Percentiles rank a stretch among this genome's conserved stretches.
These are phyloP conservation scores for Teleogryllus oceanicus DNA, from an alignment of 2,888 invertebrate genomes.

Conservation along the genomic window DNA sequence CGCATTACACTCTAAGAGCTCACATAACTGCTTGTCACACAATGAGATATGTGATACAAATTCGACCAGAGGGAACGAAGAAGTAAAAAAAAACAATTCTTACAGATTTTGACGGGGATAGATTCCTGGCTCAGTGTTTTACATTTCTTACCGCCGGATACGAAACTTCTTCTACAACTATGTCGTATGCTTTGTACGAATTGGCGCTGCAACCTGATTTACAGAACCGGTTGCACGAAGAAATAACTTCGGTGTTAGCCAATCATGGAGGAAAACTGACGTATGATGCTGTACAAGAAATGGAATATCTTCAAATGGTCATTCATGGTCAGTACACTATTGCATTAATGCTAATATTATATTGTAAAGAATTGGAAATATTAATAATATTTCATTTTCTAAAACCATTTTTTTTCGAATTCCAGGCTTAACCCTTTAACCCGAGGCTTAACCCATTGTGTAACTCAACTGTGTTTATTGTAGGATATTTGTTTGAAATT, in stretches of 20 bases:
- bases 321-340: constrained; percentile 49
- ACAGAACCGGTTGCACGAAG: constrained; percentile 52
- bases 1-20: too few relatives aligned
- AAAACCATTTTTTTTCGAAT: too few relatives aligned
- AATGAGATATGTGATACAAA: too few relatives aligned
- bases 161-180: constrained; percentile 60
- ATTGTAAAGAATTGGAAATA: not conserved
- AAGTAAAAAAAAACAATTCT: not conserved
- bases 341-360: not conserved
- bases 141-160: constrained; percentile 62
- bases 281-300: constrained; percentile 55
- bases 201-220: constrained; percentile 53
- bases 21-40: too few relatives aligned
- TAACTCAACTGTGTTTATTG: too few relatives aligned
- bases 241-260: constrained; percentile 49
- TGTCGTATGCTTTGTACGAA: constrained; percentile 56
- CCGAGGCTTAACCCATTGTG: too few relatives aligned
- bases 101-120: constrained; percentile 45
- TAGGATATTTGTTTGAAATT: too few relatives aligned
- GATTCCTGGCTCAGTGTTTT: constrained; percentile 56
- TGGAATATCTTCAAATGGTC: constrained; percentile 57
- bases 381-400: too few relatives aligned
- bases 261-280: constrained; percentile 51
- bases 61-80: too few relatives aligned
- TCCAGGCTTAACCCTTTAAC: too few relatives aligned